Base-by-base conservation (phyloP, 2,113 vertebrate species). In the Gavia stellata region DNA sequence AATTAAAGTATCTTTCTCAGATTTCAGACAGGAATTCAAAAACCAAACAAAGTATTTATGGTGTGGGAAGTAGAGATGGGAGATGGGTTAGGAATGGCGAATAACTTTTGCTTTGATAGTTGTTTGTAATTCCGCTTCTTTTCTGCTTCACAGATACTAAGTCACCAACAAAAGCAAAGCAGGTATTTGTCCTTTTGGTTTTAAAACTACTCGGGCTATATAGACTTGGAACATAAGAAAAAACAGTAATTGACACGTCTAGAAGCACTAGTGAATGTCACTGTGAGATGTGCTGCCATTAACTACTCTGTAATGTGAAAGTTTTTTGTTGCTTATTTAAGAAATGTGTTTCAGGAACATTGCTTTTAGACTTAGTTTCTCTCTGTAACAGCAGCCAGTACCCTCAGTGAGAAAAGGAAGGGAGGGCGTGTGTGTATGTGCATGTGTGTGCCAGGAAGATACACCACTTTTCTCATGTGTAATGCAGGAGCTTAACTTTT, bases 131-230 rank as follows among this genome's bases (percentile, higher is more conserved):
- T 78, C 4, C 53, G 25, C 9, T n/a, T 94, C 38, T 91, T 73
- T 83, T 94, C 86, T 91, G 61, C 56, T 97, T 84, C 93, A 80
- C 97, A 99, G 98, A 98, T 97, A 88, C 94, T 86, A 98, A 97
- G 95, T 97, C 97, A 74, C 97, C 97, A 7, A 92, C 97, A 68
- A 98, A 98, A 97, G 88, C 80, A 67, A 98, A 98, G 84, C 98
- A 99, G 98, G 98, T 99, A 98, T 97, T 96, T 96, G 83, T 96
- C 44, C 81, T 94, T 81, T 81, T 81, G 42, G 4, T 95, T 85
- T 92, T 94, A 70, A 96, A 97, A 96, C 79, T 67, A 28, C 61
- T 85, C 11, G 10, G 26, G 49, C 61, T 87, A 31, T 87, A 58
- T 53, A 58, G 38, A 15, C 80, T 47, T 83, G 16, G 90, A 34